Evolutionary conservation across 2,797 vertebrate species (phyloP).

Genomic region (Numenius phaeopus): DNA sequence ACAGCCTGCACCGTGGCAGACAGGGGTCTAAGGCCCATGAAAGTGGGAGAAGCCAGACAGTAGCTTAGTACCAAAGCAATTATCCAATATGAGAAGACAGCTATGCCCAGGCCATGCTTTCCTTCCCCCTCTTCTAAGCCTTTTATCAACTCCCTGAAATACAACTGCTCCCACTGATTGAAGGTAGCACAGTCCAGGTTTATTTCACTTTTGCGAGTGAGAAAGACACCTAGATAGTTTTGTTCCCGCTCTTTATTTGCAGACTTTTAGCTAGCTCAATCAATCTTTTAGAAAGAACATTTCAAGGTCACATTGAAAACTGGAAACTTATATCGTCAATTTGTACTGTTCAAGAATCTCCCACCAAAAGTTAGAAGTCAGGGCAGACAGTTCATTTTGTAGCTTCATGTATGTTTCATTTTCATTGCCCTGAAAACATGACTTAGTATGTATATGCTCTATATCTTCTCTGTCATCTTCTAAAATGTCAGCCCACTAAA

Average conservation of each 20-base stretch:
- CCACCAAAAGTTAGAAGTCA: not conserved
- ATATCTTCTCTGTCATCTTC: conserved; percentile 22
- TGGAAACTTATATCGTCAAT: not conserved
- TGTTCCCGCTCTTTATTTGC: not conserved
- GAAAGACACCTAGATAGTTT: not conserved
- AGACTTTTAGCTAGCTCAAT: not conserved
- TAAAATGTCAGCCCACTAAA: conserved; percentile 46
- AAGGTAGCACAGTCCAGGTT: not conserved
- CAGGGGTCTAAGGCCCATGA: not conserved
- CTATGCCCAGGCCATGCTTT: not conserved
- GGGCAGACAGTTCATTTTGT: conserved; percentile 19
- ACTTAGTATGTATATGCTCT: not conserved
- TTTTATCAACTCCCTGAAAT: not conserved
- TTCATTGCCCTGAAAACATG: conserved; percentile 42
- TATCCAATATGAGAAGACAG: not conserved
- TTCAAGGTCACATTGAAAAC: not conserved
- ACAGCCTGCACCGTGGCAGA: not conserved
- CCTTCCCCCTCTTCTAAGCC: not conserved
- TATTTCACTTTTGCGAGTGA: not conserved
- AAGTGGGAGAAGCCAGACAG: not conserved
- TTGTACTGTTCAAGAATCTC: not conserved
- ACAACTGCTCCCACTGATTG: not conserved
- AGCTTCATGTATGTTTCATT: not conserved
- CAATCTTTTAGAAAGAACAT: not conserved
- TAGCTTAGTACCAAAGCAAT: not conserved